Percentiles rank a stretch among this genome's conserved stretches.
phyloP scores from a whole-genome alignment of 2,113 vertebrate species.

The Callorhinus ursinus region DNA sequence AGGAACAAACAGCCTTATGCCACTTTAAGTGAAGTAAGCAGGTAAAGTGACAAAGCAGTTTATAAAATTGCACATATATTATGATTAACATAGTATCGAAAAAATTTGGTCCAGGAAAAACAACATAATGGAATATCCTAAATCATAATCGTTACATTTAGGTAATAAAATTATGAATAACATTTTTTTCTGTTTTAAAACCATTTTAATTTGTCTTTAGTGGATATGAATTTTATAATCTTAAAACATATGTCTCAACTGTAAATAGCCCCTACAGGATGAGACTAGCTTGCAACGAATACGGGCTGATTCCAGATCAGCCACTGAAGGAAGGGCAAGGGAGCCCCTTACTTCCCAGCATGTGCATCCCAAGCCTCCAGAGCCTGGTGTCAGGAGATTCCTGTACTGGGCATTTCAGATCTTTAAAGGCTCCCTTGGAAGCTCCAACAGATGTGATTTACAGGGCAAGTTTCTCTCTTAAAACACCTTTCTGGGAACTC shows the following conservation, averaged over 20 bases:
- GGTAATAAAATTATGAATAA: background rate
- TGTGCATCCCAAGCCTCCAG: too few species aligned
- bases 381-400: background rate
- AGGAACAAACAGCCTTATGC: background rate
- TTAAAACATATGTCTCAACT: background rate
- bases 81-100: background rate
- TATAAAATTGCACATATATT: background rate
- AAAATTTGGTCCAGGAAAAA: constrained; percentile 13
- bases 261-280: background rate
- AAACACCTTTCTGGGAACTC: constrained; percentile 34
- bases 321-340: too few species aligned
- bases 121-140: background rate
- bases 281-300: background rate
- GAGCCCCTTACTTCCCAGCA: background rate
- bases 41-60: background rate
- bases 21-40: background rate
- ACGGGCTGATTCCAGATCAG: background rate
- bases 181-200: background rate
- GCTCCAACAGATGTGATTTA: constrained; percentile 52
- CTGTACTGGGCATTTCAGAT: background rate
- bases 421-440: background rate
- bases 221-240: background rate
- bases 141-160: background rate
- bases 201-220: constrained; percentile 23
- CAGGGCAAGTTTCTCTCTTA: constrained; percentile 28